Percentiles rank a stretch among this genome's conserved stretches.
Evolutionary conservation across 2,888 invertebrate species (phyloP).

Genomic region (Drosophila koepferae): DNA sequence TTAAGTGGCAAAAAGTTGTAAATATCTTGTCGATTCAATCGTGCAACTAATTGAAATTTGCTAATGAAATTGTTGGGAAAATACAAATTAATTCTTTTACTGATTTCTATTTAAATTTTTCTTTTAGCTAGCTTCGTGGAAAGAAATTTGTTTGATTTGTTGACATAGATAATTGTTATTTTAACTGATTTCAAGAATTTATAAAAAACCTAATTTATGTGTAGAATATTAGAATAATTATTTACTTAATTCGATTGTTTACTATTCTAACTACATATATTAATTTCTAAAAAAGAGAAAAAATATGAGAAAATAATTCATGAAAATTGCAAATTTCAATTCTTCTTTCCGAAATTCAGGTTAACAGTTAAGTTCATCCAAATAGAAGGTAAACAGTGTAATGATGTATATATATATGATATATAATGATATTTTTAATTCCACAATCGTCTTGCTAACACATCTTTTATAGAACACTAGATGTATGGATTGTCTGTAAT

Average conservation of each 20-base stretch:
- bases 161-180: background rate
- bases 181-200: background rate
- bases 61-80: slow-evolving; percentile 74
- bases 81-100: slow-evolving; percentile 46
- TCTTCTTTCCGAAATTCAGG: too few species aligned
- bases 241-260: background rate
- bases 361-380: too few species aligned
- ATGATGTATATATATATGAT: too few species aligned
- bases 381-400: too few species aligned
- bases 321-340: too few species aligned
- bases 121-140: background rate
- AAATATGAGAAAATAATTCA: too few species aligned
- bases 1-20: slow-evolving; percentile 62
- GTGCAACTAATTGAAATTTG: slow-evolving; percentile 78
- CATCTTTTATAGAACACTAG: too few species aligned
- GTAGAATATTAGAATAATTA: background rate
- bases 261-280: background rate
- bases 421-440: too few species aligned
- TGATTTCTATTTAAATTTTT: slow-evolving; percentile 18
- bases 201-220: background rate
- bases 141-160: background rate
- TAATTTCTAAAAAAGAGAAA: background rate
- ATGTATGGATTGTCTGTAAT: too few species aligned
- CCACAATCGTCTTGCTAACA: too few species aligned
- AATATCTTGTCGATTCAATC: slow-evolving; percentile 77